phyloP scores from a whole-genome alignment of 2,888 invertebrate genomes.

The Drosophila helvetica region DNA sequence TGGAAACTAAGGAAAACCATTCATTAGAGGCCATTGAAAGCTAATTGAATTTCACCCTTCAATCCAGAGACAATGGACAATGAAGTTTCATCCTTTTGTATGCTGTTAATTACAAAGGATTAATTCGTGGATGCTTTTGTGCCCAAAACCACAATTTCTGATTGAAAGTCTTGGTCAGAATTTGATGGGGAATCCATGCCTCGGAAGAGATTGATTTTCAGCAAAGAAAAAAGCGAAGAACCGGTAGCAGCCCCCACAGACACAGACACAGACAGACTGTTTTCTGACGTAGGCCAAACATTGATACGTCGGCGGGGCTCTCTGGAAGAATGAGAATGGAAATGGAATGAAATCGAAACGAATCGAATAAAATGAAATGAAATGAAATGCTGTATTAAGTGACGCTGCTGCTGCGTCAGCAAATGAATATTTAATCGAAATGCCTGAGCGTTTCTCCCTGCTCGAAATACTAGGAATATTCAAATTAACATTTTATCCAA shows the following conservation, averaged over 20 bases:
- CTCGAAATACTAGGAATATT: slow-evolving; percentile 59
- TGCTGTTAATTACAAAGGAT: not conserved
- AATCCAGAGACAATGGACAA: not conserved
- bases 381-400: slow-evolving; percentile 49
- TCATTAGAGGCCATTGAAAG: not conserved
- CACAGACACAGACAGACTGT: slow-evolving; percentile 26
- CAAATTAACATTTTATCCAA: slow-evolving; percentile 41
- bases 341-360: slow-evolving; percentile 17
- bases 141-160: not conserved
- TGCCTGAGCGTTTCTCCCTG: slow-evolving; percentile 60
- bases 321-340: slow-evolving; percentile 3
- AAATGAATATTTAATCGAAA: slow-evolving; percentile 74
- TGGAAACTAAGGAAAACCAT: not conserved
- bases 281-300: slow-evolving; percentile 68
- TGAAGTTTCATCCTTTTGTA: not conserved
- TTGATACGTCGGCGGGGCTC: slow-evolving; percentile 5
- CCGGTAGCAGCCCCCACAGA: slow-evolving; percentile 67
- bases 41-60: not conserved
- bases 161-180: not conserved
- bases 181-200: not conserved
- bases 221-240: slow-evolving; percentile 15
- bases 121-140: no score
- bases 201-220: slow-evolving; percentile 32
- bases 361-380: slow-evolving; percentile 23
- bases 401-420: slow-evolving; percentile 75